Evolutionary conservation across 2,113 vertebrate genomes (phyloP).

Genomic region (Copsychus sechellarum): DNA sequence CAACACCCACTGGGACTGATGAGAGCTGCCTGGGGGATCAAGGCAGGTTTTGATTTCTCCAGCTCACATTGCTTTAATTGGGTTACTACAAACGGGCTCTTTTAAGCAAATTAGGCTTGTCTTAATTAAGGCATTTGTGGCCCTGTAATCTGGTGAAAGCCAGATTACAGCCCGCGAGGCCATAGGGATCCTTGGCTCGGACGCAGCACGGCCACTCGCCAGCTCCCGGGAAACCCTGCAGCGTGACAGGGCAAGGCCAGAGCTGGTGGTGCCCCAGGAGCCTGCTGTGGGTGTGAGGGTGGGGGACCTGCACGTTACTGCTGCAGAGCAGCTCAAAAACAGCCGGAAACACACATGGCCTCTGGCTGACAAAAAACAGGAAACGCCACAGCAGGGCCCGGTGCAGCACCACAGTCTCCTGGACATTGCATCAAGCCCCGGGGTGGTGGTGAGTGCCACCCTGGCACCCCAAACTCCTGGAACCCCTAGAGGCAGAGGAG

Average conservation of each 20-base stretch:
- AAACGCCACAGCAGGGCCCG: background rate
- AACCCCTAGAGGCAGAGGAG: background rate
- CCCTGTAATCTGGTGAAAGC: constrained; percentile 31
- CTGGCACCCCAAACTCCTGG: background rate
- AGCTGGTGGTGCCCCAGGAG: background rate
- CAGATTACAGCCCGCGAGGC: background rate
- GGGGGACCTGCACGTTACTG: fast-evolving
- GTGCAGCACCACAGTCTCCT: fast-evolving
- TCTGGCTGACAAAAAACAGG: constrained; percentile 51
- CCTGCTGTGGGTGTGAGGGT: background rate
- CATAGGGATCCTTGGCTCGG: background rate
- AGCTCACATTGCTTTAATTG: constrained; percentile 41
- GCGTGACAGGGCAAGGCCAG: fast-evolving
- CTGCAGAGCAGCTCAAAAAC: background rate
- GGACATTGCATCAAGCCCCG: background rate
- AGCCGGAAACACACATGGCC: constrained; percentile 28
- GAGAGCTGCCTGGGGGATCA: background rate
- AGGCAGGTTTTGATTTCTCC: background rate
- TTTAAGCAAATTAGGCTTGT: constrained; percentile 53
- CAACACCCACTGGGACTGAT: fast-evolving
- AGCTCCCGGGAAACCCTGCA: background rate
- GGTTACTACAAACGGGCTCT: constrained; percentile 43
- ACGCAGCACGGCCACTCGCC: fast-evolving
- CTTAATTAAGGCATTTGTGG: constrained; percentile 42
- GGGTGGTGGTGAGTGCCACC: background rate